phyloP scores from a whole-genome alignment of 2,113 vertebrate genomes.

The Oryzias curvinotus region DNA sequence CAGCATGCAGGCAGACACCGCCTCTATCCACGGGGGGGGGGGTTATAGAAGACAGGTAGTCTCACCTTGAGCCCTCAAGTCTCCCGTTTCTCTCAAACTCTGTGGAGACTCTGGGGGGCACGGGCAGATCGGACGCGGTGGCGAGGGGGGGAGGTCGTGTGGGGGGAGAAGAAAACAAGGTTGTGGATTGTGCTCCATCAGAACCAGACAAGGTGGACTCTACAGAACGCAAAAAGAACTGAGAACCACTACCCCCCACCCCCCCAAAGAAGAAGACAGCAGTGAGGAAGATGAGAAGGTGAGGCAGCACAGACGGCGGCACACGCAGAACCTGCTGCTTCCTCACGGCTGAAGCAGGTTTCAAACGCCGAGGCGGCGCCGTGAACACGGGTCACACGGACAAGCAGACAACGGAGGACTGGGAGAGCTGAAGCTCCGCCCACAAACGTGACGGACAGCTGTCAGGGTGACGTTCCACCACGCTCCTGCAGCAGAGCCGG shows the following conservation, averaged over 20 bases:
- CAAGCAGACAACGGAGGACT: too few species aligned
- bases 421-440: too few species aligned
- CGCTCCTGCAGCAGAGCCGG: too few species aligned
- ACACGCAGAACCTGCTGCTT: constrained; percentile 12
- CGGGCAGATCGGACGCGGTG: constrained; percentile 40
- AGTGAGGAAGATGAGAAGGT: too few species aligned
- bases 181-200: constrained; percentile 52
- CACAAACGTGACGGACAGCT: too few species aligned
- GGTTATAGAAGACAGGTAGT: constrained; percentile 35
- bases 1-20: constrained; percentile 13
- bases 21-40: background rate
- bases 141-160: constrained; percentile 1
- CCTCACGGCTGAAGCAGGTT: too few species aligned
- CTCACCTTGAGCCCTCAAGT: constrained; percentile 99
- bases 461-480: too few species aligned
- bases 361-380: too few species aligned
- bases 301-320: constrained; percentile 6
- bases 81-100: constrained; percentile 99
- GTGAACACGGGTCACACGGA: too few species aligned
- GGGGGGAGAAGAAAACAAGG: constrained; percentile 34
- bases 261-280: background rate
- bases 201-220: constrained; percentile 63
- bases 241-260: constrained; percentile 26
- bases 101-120: constrained; percentile 87
- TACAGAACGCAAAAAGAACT: constrained; percentile 16